Evolutionary conservation across 2,113 vertebrate species (phyloP), one percentile per base, ranked within the genome.

Genomic region (Calypte anna): DNA sequence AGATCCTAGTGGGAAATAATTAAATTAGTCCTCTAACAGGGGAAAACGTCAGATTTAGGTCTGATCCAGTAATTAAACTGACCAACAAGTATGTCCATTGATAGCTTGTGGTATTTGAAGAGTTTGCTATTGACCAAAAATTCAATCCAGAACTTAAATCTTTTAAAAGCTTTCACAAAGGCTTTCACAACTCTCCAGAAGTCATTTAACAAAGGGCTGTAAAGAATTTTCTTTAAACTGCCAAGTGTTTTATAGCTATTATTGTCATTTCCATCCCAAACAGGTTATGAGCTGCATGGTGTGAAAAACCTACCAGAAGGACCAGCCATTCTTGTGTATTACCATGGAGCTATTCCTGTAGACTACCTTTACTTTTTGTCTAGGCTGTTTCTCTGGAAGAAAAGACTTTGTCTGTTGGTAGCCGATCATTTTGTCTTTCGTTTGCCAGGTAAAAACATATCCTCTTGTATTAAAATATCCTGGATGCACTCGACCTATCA

Each of bases 361-460:
- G 99, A 99, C 93, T 99, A 99, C 96, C 99, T 99, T 94, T 99
- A 99, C 97, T 99, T 99, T 96, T 97, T 99, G 95, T 98, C 99
- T 64, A 98, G 96, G 54, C 97, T 99, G 18, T 99, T 99, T 94
- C 96, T 99, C 67, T 98, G 98, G 91, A 99, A 99, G 95, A 99
- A 99, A 63, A 98, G 99, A 82, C 96, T 98, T 69, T 99, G 99
- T 91, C 98, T 99, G 91, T 98, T 99, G 57, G 99, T 99, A 62
- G 99, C 98, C 54, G 99, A 99, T 97, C 96, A 99, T 96, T 98
- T 99, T 97, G 98, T 98, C 86, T 98, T 98, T 96, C 98, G 97
- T 94, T 95, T 98, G 80, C 98, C 98, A 96, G 98, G 98, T 98
- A 97, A 97, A 94, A 88, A 61, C 5, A 4, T 8, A 3, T 44